Evolutionary conservation across 2,113 vertebrate genomes (phyloP).

Genomic region (Ammodytes marinus): DNA sequence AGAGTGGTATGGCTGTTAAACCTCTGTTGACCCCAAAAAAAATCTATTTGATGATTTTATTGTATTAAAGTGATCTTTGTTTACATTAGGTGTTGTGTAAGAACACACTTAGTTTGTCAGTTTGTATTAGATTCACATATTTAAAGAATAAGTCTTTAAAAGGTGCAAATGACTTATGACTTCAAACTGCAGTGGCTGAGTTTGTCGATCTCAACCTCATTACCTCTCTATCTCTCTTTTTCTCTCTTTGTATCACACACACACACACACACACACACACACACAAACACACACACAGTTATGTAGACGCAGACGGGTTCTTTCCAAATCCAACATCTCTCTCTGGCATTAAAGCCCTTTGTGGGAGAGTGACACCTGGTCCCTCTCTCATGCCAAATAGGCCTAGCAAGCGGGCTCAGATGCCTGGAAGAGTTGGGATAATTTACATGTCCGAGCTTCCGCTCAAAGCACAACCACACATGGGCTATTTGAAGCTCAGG

Average conservation of each 20-base stretch:
- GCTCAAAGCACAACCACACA: constrained; percentile 53
- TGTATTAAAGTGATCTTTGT: constrained; percentile 11
- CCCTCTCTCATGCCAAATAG: constrained; percentile 77
- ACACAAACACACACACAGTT: constrained; percentile 21
- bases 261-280: constrained; percentile 2
- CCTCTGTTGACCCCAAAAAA: neutral
- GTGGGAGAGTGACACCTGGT: constrained; percentile 79
- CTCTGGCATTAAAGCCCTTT: constrained; percentile 76
- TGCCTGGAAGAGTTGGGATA: constrained; percentile 67
- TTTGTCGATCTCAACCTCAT: constrained; percentile 7
- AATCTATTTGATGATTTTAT: neutral
- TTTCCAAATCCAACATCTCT: constrained; percentile 66
- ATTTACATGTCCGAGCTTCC: constrained; percentile 65
- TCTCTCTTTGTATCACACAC: neutral
- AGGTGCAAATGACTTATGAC: constrained; percentile 24
- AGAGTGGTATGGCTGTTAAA: too few species aligned
- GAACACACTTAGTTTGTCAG: constrained; percentile 15
- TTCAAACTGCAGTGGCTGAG: constrained; percentile 26
- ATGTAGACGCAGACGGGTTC: constrained; percentile 58
- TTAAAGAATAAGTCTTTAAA: neutral
- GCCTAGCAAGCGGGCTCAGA: constrained; percentile 74
- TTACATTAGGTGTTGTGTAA: neutral
- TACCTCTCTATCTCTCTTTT: constrained; percentile 1
- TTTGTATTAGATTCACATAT: constrained; percentile 23
- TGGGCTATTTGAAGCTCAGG: constrained; percentile 41